Evolutionary conservation across 1,140 invertebrate genomes (phyloP), one percentile per base, ranked within the genome.

Genomic region (Phenacoccus solenopsis): DNA sequence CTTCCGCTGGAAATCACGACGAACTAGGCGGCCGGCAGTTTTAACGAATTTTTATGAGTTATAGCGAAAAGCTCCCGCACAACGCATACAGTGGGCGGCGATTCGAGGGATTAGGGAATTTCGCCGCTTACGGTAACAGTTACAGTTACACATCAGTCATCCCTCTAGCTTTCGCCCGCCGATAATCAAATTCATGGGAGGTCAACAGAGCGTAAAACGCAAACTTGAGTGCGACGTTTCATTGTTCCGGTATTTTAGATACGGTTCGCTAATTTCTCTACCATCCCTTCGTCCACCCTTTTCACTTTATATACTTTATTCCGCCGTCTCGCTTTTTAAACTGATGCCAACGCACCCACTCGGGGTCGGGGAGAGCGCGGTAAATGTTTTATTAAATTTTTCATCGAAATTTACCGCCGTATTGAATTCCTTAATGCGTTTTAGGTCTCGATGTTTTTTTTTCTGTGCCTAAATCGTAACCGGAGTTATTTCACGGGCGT

Each of bases 161-260:
- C 59, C 59, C 59, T 64, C n/a, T 25, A 64, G 25, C 59, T 64
- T 64, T 25, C 2, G 59, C 10, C 59, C n/a, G n/a, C n/a, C 20
- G 59, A 64, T 64, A 64, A 64, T 64, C 59, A 64, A 64, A 64
- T 64, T 64, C 59, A 64, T 64, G 59, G 59, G 59, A 64, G 59
- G 59, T 64, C 59, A 64, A 64, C 59, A 64, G 59, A 64, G 59
- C 59, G 59, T 64, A 64, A 64, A 64, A 64, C 59, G 59, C 59
- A 64, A 64, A 64, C 59, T 64, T 64, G 59, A 64, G 59, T 64
- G 59, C 59, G 59, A 64, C 59, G 59, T 64, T 64, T 64, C 59
- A 64, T 64, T 64, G 59, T 64, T 64, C 59, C 59, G 59, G 59
- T 64, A 64, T 64, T 64, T 64, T 64, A 64, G 59, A 64, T 64